Evolutionary conservation across 1,140 invertebrate genomes (phyloP), one percentile per base, ranked within the genome.

Genomic region (Atta colombica): DNA sequence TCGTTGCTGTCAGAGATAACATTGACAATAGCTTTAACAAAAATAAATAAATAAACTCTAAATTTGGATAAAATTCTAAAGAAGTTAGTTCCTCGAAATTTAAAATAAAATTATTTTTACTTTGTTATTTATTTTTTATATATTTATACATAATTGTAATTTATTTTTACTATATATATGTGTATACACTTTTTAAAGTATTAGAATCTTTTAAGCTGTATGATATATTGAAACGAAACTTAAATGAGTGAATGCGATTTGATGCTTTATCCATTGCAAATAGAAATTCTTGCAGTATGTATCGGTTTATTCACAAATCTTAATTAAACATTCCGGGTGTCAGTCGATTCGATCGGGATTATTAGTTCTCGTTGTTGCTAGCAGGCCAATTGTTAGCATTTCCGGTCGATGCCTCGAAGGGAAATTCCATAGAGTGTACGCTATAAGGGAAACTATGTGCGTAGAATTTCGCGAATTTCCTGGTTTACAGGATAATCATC

Each of bases 381-480:
- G 80, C 78, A 72, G 51, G 65, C 69, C 80, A 84, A 84, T 84
- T 84, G 69, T 74, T 84, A 84, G 80, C 80, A 84, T 84, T 84
- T 84, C 69, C 80, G 55, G 68, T 84, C 80, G 69, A 75, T 84
- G 80, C 80, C 80, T 84, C 55, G 80, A 84, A 84, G 80, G 69
- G 80, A 84, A 84, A 84, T 84, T 84, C 80, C 80, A 61, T 25
- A 39, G 39, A 51, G 80, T 82, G 53, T 75, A 84, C 58, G 69
- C 39, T 75, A 84, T 84, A 84, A 84, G 80, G n/a, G 55, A 75
- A 84, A 84, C 80, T 84, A 84, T 84, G 80, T 84, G 80, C 80
- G 80, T 84, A 84, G 80, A 84, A 84, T 84, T 84, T 84, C 80
- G 69, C 39, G 69, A 75, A 84, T 84, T 84, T 84, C 80, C 80